Percentiles rank a stretch among this genome's conserved stretches.
Evolutionary conservation across 2,113 vertebrate genomes (phyloP).

Genomic region (Pandion haliaetus): DNA sequence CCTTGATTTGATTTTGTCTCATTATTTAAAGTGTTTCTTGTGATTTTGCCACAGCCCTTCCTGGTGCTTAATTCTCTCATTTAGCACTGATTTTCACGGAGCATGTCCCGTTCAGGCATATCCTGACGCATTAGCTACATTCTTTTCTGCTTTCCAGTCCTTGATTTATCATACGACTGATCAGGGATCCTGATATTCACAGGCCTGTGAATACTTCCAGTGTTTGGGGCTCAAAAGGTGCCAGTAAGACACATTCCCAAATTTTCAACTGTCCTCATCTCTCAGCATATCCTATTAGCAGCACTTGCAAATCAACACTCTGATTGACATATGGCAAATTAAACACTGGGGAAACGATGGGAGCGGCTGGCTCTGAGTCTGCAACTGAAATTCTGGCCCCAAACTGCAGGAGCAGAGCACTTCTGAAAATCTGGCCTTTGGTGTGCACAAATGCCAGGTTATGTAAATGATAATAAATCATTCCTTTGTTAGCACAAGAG

Average conservation of each 20-base stretch:
- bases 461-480: conserved; percentile 48
- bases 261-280: conserved; percentile 38
- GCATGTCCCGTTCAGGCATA: neutral
- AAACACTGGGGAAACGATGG: neutral
- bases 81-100: conserved; percentile 46
- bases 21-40: conserved; percentile 30
- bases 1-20: conserved; percentile 47
- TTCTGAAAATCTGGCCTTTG: conserved; percentile 30
- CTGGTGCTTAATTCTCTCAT: conserved; percentile 20
- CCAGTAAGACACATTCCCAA: conserved; percentile 20
- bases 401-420: conserved; percentile 4
- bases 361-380: conserved; percentile 8
- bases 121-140: conserved; percentile 9
- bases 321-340: conserved; percentile 67
- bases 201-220: neutral
- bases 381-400: conserved; percentile 18
- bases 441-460: conserved; percentile 48
- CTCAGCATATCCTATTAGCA: conserved; percentile 24
- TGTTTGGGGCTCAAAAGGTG: conserved; percentile 3
- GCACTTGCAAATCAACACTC: conserved; percentile 45
- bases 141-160: neutral
- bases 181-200: conserved; percentile 36
- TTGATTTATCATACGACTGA: neutral
- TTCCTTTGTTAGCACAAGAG: conserved; percentile 33
- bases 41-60: conserved; percentile 35